Conservation (phyloP, 1,140 invertebrate species). For the Galleria mellonella region DNA sequence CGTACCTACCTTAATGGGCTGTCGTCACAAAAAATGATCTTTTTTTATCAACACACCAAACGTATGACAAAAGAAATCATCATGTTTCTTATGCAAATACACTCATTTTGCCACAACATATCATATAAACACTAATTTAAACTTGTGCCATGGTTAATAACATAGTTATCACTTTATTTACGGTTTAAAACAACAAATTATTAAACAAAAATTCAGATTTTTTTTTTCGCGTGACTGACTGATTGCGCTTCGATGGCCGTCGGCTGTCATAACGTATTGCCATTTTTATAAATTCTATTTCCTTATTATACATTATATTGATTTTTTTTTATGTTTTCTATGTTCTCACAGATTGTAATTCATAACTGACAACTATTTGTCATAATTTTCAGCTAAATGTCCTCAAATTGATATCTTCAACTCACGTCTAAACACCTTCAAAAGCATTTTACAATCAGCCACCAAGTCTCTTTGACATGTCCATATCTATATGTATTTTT, state of each 20-base stretch:
- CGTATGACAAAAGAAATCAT: conserved; percentile 1
- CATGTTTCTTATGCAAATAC: neutral
- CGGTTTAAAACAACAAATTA: conserved; percentile 19
- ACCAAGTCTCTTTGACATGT: too few relatives aligned
- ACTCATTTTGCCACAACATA: too few relatives aligned
- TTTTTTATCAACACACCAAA: conserved; percentile 13
- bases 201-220: conserved; percentile 41
- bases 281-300: conserved; percentile 9
- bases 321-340: conserved; percentile 1
- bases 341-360: too few relatives aligned
- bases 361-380: too few relatives aligned
- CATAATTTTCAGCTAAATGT: too few relatives aligned
- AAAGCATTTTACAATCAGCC: too few relatives aligned
- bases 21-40: conserved; percentile 6
- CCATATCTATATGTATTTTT: too few relatives aligned
- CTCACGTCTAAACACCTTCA: too few relatives aligned
- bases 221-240: conserved; percentile 52
- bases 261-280: conserved; percentile 25
- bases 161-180: too few relatives aligned
- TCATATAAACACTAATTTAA: too few relatives aligned
- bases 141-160: too few relatives aligned
- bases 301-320: conserved; percentile 1
- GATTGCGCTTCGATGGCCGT: conserved; percentile 30
- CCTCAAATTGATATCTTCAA: too few relatives aligned
- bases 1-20: neutral